phyloP scores from a whole-genome alignment of 2,113 vertebrate species.

The Atrichornis clamosus region DNA sequence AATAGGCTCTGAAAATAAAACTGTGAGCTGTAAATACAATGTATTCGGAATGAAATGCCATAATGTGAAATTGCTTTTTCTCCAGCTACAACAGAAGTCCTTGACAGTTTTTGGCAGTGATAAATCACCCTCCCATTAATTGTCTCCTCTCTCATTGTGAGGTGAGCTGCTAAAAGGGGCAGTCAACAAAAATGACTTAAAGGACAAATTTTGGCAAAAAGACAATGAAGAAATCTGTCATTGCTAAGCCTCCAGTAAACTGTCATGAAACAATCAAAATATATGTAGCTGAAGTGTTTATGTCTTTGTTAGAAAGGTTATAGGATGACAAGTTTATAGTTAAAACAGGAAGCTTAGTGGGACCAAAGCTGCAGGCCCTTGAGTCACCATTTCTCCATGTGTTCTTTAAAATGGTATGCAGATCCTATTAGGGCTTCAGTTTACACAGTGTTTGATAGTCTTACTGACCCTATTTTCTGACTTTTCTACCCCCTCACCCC shows the following conservation, averaged over 20 bases:
- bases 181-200: conserved; percentile 98
- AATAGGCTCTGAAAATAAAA: conserved; percentile 99
- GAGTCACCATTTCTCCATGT: neutral
- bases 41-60: conserved; percentile 99
- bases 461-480: neutral
- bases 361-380: conserved; percentile 48
- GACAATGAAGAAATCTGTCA: conserved; percentile 86
- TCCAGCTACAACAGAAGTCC: conserved; percentile 98
- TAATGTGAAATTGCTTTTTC: conserved; percentile 98
- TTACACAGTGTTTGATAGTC: conserved; percentile 11
- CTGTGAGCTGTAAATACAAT: conserved; percentile 99
- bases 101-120: conserved; percentile 99
- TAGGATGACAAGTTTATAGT: conserved; percentile 75
- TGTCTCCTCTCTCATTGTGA: conserved; percentile 99
- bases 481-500: neutral
- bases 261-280: conserved; percentile 80
- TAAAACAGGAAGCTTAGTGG: conserved; percentile 50
- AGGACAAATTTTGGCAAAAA: conserved; percentile 98
- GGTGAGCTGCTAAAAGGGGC: conserved; percentile 98
- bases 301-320: conserved; percentile 82
- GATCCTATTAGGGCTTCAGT: neutral
- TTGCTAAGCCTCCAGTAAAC: conserved; percentile 80
- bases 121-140: conserved; percentile 99
- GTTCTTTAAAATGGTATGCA: conserved; percentile 25
- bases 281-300: conserved; percentile 78